phyloP scores from a whole-genome alignment of 2,113 vertebrate species.

The Shinisaurus crocodilurus region DNA sequence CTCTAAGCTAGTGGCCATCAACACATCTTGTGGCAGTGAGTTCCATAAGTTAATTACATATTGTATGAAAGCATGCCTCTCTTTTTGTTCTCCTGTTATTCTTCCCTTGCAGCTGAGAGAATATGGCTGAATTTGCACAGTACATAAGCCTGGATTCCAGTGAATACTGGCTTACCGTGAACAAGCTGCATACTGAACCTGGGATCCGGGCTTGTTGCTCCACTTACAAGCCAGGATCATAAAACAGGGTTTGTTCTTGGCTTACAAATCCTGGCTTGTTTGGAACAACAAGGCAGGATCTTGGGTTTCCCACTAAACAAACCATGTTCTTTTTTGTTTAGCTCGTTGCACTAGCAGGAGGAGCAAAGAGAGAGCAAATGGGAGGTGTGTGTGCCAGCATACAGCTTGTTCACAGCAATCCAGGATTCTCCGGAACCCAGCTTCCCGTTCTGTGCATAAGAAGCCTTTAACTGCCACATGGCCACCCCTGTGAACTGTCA shows the following conservation, averaged over 20 bases:
- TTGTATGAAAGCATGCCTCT: neutral
- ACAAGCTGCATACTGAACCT: neutral
- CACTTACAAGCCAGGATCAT: neutral
- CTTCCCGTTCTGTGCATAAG: too few relatives aligned
- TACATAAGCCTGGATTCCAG: neutral
- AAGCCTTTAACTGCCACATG: neutral
- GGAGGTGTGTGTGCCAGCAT: too few relatives aligned
- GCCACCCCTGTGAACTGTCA: too few relatives aligned
- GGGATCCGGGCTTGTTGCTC: neutral
- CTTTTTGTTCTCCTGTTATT: neutral
- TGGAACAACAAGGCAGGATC: neutral
- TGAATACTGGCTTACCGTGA: neutral
- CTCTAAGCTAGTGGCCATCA: too few relatives aligned
- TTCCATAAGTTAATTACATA: neutral
- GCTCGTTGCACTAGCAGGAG: neutral
- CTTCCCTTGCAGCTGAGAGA: neutral
- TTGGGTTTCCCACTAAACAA: neutral
- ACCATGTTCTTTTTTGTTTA: neutral
- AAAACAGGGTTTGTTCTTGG: neutral
- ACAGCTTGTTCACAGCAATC: neutral
- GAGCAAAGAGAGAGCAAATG: too few relatives aligned
- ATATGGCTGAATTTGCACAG: neutral
- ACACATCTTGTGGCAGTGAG: neutral
- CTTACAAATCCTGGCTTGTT: neutral
- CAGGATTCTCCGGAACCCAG: neutral